Evolutionary conservation across 2,888 invertebrate genomes (phyloP).

Genomic region (Mesorhabditis spiculigera): DNA sequence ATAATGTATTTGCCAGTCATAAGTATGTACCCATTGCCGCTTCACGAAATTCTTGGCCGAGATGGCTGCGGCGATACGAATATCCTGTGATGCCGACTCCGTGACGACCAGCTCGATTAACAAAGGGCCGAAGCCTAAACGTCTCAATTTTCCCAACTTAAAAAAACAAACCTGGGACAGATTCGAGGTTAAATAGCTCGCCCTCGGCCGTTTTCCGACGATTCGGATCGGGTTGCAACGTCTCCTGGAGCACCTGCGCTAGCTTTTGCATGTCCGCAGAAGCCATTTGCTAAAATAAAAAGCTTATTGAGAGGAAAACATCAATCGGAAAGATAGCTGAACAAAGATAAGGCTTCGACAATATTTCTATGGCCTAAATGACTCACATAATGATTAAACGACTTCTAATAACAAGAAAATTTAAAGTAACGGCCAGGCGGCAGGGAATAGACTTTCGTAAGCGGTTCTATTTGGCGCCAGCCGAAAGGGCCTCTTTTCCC

Average conservation of each 20-base stretch:
- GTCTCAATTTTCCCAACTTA: constrained; percentile 13
- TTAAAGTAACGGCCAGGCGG: no score
- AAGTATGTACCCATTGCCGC: constrained; percentile 75
- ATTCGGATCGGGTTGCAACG: constrained; percentile 58
- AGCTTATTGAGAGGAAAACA: no score
- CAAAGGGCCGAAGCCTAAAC: constrained; percentile 17
- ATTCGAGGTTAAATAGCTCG: constrained; percentile 23
- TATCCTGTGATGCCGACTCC: constrained; percentile 73
- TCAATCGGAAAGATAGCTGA: no score
- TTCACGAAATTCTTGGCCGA: constrained; percentile 95
- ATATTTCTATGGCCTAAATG: no score
- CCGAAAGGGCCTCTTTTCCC: no score
- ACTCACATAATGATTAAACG: no score
- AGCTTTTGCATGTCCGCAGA: constrained; percentile 25
- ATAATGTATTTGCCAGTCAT: neutral
- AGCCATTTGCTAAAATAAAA: neutral
- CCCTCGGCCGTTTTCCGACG: constrained; percentile 58
- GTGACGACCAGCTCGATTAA: constrained; percentile 24
- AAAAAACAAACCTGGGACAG: constrained; percentile 24
- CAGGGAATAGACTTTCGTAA: no score
- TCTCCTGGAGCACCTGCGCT: constrained; percentile 56
- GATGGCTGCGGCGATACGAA: constrained; percentile 86
- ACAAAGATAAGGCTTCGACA: no score
- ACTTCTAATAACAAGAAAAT: no score
- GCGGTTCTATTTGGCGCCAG: no score